phyloP scores from a whole-genome alignment of 2,113 vertebrate species.

The Caretta caretta region DNA sequence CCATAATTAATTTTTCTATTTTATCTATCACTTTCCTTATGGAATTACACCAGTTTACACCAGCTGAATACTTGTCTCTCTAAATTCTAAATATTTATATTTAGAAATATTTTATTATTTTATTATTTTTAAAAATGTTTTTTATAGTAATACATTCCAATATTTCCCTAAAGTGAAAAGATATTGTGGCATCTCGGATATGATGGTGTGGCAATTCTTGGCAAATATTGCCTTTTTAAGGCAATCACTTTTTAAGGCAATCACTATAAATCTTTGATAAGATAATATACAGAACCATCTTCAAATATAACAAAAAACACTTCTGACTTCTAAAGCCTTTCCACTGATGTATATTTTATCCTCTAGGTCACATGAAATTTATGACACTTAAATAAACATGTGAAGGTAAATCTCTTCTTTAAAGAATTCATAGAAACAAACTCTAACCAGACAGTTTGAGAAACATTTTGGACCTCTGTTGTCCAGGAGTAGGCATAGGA shows the following conservation, averaged over 20 bases:
- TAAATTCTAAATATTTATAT: background rate
- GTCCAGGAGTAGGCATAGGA: background rate
- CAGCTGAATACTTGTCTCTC: background rate
- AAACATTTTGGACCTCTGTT: background rate
- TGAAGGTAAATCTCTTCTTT: background rate
- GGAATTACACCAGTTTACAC: background rate
- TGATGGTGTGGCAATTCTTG: background rate
- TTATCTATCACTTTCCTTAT: background rate
- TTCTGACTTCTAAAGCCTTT: background rate
- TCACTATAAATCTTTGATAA: conserved; percentile 14
- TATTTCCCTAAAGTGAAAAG: background rate
- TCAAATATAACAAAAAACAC: background rate
- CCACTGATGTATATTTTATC: background rate
- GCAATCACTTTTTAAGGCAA: background rate
- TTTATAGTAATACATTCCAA: background rate
- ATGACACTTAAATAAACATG: conserved; percentile 7
- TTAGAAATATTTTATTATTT: background rate
- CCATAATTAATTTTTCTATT: too few relatives aligned
- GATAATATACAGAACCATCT: background rate
- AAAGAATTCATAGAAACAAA: background rate
- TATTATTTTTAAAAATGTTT: background rate
- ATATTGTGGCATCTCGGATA: background rate
- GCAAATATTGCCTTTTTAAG: background rate
- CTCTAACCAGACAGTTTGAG: background rate
- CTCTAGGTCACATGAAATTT: background rate